Percentiles rank a stretch among this genome's conserved stretches.
These are phyloP conservation scores for Chauna torquata DNA, from an alignment of 2,113 vertebrate genomes.

Conservation along the genomic window DNA sequence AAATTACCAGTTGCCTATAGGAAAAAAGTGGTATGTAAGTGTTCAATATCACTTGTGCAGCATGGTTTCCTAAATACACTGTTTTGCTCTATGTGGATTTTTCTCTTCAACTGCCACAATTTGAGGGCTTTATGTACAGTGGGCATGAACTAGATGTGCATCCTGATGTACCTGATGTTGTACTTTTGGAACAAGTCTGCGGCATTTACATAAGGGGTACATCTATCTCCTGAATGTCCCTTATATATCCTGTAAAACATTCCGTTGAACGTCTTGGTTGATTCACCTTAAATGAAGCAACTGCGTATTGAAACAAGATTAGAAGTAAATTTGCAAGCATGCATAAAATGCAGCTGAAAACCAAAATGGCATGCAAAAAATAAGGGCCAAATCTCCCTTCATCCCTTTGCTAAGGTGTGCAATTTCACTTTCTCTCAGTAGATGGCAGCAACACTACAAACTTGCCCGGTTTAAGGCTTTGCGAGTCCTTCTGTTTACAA, in stretches of 20 bases:
- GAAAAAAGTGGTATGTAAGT: background rate
- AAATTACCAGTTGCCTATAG: background rate
- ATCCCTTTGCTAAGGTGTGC: background rate
- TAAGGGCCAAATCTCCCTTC: background rate
- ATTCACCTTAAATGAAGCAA: background rate
- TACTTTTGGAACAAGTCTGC: background rate
- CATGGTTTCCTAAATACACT: background rate
- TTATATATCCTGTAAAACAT: background rate
- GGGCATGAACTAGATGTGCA: background rate
- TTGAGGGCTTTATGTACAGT: background rate
- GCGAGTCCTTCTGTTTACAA: background rate
- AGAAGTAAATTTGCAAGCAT: background rate
- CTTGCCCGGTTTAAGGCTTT: background rate
- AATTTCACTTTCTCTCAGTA: conserved; percentile 61
- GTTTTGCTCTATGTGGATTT: background rate
- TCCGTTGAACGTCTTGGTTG: background rate
- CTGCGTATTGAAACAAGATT: background rate
- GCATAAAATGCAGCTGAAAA: background rate
- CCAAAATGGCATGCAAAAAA: background rate
- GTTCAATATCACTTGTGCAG: background rate
- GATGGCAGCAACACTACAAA: conserved; percentile 76
- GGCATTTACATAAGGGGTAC: background rate
- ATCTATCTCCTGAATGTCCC: background rate
- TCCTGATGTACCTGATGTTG: background rate
- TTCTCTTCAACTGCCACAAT: background rate